phyloP scores from a whole-genome alignment of 2,113 vertebrate genomes.

The Sebastes fasciatus region DNA sequence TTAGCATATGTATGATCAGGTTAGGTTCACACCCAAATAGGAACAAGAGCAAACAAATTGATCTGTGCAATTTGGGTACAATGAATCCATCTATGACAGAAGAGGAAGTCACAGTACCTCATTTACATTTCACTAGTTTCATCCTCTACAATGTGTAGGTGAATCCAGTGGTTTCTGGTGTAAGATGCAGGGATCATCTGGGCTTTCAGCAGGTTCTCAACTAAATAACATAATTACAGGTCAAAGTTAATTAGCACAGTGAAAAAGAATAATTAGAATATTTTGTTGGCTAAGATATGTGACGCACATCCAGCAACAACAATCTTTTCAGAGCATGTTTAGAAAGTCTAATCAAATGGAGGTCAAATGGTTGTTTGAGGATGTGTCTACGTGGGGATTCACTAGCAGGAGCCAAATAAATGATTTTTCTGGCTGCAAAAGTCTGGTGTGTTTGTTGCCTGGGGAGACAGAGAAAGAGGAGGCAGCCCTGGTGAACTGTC shows the following conservation, averaged over 20 bases:
- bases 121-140: background rate
- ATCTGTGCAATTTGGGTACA: background rate
- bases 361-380: background rate
- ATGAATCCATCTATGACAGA: background rate
- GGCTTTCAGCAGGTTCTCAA: background rate
- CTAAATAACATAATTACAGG: background rate
- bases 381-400: background rate
- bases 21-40: too few relatives aligned
- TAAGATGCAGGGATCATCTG: background rate
- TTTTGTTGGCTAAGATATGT: background rate
- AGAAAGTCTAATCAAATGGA: background rate
- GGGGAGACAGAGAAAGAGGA: conserved; percentile 10
- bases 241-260: background rate
- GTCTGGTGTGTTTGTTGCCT: conserved; percentile 11
- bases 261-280: background rate
- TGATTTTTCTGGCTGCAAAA: background rate
- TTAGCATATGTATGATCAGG: too few relatives aligned
- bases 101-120: background rate
- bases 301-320: background rate
- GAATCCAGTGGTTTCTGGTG: background rate
- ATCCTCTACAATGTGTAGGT: background rate
- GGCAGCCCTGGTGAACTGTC: background rate
- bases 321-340: background rate
- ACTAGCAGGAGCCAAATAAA: background rate
- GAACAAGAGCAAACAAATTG: background rate